Evolutionary conservation across 2,113 vertebrate species (phyloP), one percentile per base, ranked within the genome.

Genomic region (Pterocles gutturalis): DNA sequence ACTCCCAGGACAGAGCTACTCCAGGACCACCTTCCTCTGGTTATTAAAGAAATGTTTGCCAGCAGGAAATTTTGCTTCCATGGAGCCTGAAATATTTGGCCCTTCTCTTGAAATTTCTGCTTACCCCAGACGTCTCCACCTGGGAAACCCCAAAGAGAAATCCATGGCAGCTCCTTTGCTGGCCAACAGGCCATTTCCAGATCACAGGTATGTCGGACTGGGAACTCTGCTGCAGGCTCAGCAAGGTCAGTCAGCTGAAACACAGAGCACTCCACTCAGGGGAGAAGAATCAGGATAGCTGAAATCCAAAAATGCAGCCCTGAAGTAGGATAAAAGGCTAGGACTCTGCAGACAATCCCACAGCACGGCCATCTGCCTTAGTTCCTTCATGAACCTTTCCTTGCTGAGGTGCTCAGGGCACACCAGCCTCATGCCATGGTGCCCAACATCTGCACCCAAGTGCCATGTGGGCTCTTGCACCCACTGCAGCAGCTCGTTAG

Each of bases 171-270:
- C 26, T 66, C 18, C 46, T 70, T 31, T 55, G 61, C 12, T 31
- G 28, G 24, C 9, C 69, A 67, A 5, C 55, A 34, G 70, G 60
- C 8, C 11, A 1, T 26, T 16, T 71, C 20, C 61, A 29, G 17
- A n/a, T 22, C 38, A 14, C 5, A 10, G 5, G 18, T 29, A 11
- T 10, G 31, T 16, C 7, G 0, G 24, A 34, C 21, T 38, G 33
- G 26, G 41, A 66, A 33, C 46, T 55, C 78, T 31, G 36, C 65
- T 87, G 54, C 54, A 36, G 48, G 43, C 24, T 69, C 29, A 54
- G 57, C 0, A 0, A 33, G 25, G 57, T 33, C 51, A 25, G 5
- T 26, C 19, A 26, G 2, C 20, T 46, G 62, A 31, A 64, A n/a
- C 34, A 41, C 17, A 46, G 21, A 48, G 41, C n/a, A 46, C 36